These are phyloP conservation scores for Craniophora ligustri DNA, from an alignment of 2,888 invertebrate species.

Conservation along the genomic window DNA sequence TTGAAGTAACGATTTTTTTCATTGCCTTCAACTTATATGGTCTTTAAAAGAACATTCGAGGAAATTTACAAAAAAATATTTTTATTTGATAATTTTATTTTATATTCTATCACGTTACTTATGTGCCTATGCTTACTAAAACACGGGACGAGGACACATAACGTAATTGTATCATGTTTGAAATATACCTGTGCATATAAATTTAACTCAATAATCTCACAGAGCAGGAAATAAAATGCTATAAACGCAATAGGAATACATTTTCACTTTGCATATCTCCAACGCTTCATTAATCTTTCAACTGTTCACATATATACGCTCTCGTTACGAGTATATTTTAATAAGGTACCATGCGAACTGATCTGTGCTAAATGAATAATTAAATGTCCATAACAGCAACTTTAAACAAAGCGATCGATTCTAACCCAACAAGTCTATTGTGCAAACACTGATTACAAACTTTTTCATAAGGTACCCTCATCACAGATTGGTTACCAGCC, in stretches of 20 bases:
- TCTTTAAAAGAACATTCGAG: too few species aligned
- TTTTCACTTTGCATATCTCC: constrained; percentile 27
- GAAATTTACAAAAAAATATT: too few species aligned
- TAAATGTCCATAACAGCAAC: constrained; percentile 34
- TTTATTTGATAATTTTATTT: too few species aligned
- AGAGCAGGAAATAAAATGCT: constrained; percentile 1
- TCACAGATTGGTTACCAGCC: constrained; percentile 43
- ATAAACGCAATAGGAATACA: constrained; percentile 18
- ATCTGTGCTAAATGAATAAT: constrained; percentile 44
- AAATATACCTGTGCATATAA: background rate
- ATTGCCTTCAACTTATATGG: too few species aligned
- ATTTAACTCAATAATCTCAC: constrained; percentile 7
- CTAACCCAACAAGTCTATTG: constrained; percentile 33
- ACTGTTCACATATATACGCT: constrained; percentile 25
- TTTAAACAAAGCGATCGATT: constrained; percentile 41
- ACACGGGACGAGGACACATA: too few species aligned
- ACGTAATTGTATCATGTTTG: background rate
- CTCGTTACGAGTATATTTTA: constrained; percentile 29
- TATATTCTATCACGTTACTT: too few species aligned
- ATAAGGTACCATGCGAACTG: constrained; percentile 48
- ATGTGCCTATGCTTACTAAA: too few species aligned
- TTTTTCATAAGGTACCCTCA: constrained; percentile 48
- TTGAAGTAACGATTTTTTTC: too few species aligned
- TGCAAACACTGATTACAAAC: constrained; percentile 43
- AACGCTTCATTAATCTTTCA: constrained; percentile 48